These are phyloP conservation scores for Panulirus ornatus DNA, from an alignment of 1,140 invertebrate species.

Conservation along the genomic window DNA sequence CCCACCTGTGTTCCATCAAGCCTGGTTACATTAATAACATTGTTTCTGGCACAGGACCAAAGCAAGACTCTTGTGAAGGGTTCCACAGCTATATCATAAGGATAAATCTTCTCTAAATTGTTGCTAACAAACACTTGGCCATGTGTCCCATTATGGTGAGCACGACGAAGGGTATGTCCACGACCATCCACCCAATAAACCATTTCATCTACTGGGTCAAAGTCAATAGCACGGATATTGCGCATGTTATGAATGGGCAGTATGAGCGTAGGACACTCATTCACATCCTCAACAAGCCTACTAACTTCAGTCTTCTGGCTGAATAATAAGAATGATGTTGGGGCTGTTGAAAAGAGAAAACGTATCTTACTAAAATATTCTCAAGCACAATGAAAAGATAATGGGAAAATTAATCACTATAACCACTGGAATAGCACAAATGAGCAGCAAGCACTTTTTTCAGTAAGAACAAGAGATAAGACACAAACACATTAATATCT, in stretches of 20 bases:
- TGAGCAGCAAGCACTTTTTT: too few relatives aligned
- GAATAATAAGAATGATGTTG: slow-evolving; percentile 90
- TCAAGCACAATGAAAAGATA: too few relatives aligned
- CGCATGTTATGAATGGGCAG: slow-evolving; percentile 84
- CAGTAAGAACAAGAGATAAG: too few relatives aligned
- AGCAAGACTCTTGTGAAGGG: slow-evolving; percentile 89
- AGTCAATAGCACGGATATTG: slow-evolving; percentile 80
- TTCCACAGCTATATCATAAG: slow-evolving; percentile 81
- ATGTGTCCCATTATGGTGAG: slow-evolving; percentile 84
- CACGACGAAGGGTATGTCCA: slow-evolving; percentile 84
- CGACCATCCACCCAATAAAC: slow-evolving; percentile 86
- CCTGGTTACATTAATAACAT: slow-evolving; percentile 93
- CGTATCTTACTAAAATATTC: too few relatives aligned
- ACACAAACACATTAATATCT: too few relatives aligned
- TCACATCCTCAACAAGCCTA: slow-evolving; percentile 85
- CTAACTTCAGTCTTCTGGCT: slow-evolving; percentile 90
- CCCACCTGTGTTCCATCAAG: slow-evolving; percentile 85
- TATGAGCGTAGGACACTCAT: slow-evolving; percentile 89
- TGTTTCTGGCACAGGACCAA: slow-evolving; percentile 90
- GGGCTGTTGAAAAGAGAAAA: slow-evolving; percentile 80
- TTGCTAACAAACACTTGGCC: slow-evolving; percentile 81
- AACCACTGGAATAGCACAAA: too few relatives aligned
- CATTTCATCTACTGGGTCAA: slow-evolving; percentile 86
- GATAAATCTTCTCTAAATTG: slow-evolving; percentile 76
- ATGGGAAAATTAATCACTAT: too few relatives aligned